phyloP scores from a whole-genome alignment of 2,888 invertebrate genomes.

The Alloscopus bannaensis region DNA sequence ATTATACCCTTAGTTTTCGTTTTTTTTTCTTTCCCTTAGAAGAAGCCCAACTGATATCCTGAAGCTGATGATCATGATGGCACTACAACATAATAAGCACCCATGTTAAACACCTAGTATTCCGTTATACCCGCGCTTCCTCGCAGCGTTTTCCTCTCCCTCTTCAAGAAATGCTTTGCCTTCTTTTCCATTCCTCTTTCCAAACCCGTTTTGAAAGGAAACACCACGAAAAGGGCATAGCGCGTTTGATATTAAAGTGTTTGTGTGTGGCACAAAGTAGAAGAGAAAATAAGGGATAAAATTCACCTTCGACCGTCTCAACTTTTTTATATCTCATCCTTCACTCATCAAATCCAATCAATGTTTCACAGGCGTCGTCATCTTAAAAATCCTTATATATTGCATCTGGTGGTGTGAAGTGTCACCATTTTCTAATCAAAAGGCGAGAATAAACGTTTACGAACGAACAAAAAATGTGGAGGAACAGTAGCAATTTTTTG shows the following conservation, averaged over 20 bases:
- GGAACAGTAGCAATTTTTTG: neutral
- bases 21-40: conserved; percentile 10
- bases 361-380: conserved; percentile 33
- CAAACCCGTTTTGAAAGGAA: conserved; percentile 8
- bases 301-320: neutral
- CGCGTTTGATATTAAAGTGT: too few relatives aligned
- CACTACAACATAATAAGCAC: conserved; percentile 22
- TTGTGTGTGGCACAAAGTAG: too few relatives aligned
- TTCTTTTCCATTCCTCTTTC: neutral
- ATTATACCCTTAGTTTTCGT: too few relatives aligned
- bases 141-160: neutral
- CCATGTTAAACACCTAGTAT: neutral
- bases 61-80: conserved; percentile 12
- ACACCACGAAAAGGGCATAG: conserved; percentile 1
- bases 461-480: neutral
- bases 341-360: conserved; percentile 48
- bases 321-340: conserved; percentile 1
- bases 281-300: neutral
- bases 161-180: neutral
- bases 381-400: neutral
- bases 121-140: neutral
- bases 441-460: conserved; percentile 2
- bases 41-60: conserved; percentile 4
- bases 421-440: too few relatives aligned
- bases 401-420: neutral